Percentiles rank a stretch among this genome's conserved stretches.
phyloP scores from a whole-genome alignment of 2,888 invertebrate species.

The Cataglyphis albicans region DNA sequence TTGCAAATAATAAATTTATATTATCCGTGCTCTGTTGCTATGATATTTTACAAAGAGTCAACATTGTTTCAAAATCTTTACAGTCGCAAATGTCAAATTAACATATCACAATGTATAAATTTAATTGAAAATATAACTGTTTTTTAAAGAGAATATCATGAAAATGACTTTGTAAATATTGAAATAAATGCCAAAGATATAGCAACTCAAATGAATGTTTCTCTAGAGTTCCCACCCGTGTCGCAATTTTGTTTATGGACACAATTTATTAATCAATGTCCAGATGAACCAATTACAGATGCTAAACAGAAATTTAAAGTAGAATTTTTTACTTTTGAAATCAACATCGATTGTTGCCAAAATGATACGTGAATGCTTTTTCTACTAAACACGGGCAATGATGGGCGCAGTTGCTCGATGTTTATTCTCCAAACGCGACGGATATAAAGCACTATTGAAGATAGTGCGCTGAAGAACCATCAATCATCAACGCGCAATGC shows the following conservation, averaged over 20 bases:
- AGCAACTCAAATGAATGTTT: background rate
- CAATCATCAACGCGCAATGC: no score
- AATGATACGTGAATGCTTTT: no score
- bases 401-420: no score
- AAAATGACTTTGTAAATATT: background rate
- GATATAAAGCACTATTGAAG: no score
- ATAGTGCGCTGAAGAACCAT: no score
- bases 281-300: slow-evolving; percentile 5
- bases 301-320: slow-evolving; percentile 4
- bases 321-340: background rate
- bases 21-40: slow-evolving; percentile 4
- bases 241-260: background rate
- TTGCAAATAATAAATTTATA: background rate
- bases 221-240: background rate
- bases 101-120: background rate
- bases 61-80: background rate
- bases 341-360: no score
- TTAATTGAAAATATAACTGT: slow-evolving; percentile 7
- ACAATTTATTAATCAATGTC: background rate
- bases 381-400: no score
- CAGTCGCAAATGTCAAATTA: background rate
- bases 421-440: no score
- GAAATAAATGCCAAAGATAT: slow-evolving; percentile 22
- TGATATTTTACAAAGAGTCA: slow-evolving; percentile 12
- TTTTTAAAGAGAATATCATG: background rate